Conservation (phyloP, 2,888 invertebrate genomes). For the Melieria omissa region DNA sequence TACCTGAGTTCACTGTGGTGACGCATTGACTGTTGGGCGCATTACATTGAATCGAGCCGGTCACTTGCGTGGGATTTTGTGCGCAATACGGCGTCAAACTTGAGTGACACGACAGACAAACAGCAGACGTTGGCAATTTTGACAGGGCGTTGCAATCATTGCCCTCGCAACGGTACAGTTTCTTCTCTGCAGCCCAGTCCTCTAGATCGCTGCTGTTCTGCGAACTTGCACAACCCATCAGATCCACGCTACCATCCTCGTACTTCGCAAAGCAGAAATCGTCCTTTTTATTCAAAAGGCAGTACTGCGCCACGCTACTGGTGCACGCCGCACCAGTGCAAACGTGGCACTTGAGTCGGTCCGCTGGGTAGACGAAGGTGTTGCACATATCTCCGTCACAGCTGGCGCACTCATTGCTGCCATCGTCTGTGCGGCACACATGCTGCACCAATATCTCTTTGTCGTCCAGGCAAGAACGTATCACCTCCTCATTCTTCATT, state of each 20-base stretch:
- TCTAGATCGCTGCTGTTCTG: conserved; percentile 50
- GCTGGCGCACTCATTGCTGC: conserved; percentile 47
- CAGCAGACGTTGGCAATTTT: conserved; percentile 48
- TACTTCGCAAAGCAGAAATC: conserved; percentile 61
- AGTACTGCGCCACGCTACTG: conserved; percentile 45
- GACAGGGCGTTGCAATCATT: conserved; percentile 53
- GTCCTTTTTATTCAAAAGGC: conserved; percentile 47
- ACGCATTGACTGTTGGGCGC: conserved; percentile 52
- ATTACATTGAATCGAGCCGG: conserved; percentile 44
- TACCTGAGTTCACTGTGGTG: conserved; percentile 45
- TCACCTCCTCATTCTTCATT: conserved; percentile 45
- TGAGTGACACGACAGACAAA: conserved; percentile 58
- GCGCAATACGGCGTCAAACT: conserved; percentile 53
- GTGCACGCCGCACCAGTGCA: conserved; percentile 52
- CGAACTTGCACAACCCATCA: conserved; percentile 56
- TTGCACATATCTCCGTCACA: conserved; percentile 52
- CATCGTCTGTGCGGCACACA: conserved; percentile 47
- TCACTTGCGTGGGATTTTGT: conserved; percentile 50
- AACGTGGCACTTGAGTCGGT: conserved; percentile 56
- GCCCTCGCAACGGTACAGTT: conserved; percentile 50
- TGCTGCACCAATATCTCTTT: conserved; percentile 54
- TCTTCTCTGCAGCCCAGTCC: conserved; percentile 52
- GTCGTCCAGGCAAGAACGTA: conserved; percentile 62
- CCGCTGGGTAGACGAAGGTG: conserved; percentile 52
- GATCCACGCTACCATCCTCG: conserved; percentile 46